Base-by-base conservation (phyloP, 2,797 vertebrate genomes). In the Thripadectes ignobilis region DNA sequence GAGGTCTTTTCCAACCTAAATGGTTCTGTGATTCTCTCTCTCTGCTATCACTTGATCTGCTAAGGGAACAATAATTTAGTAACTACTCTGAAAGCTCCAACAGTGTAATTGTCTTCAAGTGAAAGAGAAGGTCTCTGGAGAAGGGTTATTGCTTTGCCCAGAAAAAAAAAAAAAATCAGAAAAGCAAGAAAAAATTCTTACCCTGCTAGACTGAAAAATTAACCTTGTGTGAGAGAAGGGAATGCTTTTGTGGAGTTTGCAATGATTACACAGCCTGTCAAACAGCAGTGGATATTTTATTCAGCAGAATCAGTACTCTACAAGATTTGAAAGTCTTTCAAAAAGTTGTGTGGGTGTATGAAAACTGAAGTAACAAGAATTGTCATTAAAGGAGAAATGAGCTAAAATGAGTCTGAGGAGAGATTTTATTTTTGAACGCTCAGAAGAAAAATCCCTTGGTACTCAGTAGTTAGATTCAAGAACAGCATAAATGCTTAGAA, bases 351-450 rank as follows among this genome's bases (percentile, higher is more conserved):
- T 92, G 92, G 84, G 88, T 93, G 93, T 95, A 69, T 89, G 89
- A 93, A 76, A 93, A 91, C 45, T 91, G 76, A 92, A 91, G 87
- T 73, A 94, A 80, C 49, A 82, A 86, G 94, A 92, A 89, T 75
- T 90, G 78, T 90, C 7, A n/a, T 94, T 92, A 91, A 67, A 92
- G 75, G 10, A 89, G 73, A 96, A 94, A 87, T 85, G 55, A 93
- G 57, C 68, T 93, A 87, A 95, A 95, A 92, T 94, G 76, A 95
- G 74, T 76, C 69, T 88, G 66, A 93, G 78, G 61, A 75, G 69
- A 83, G 83, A 81, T 85, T 81, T 96, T 85, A 68, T 81, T 90
- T 89, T 57, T 87, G 72, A 92, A 43, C 72, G 51, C 65, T 93
- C 82, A 48, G 88, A 84, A 95, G 82, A 95, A 85, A 89, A 94